These are phyloP conservation scores for Chrysolina americana DNA, from an alignment of 2,888 invertebrate species.

Conservation along the genomic window DNA sequence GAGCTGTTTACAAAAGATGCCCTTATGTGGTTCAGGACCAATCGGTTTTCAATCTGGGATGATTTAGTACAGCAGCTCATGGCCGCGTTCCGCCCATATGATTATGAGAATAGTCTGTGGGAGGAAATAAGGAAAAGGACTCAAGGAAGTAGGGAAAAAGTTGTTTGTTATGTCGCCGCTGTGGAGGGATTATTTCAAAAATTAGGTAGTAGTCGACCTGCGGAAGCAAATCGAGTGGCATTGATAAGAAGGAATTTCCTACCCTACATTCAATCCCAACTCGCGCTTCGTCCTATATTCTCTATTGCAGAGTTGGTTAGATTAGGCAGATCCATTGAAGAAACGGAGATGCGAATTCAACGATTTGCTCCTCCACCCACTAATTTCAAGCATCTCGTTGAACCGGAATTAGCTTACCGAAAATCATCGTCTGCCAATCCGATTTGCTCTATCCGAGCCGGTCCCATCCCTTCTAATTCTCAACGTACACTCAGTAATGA, in stretches of 20 bases:
- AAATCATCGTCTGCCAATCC: neutral
- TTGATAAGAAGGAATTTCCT: too few relatives aligned
- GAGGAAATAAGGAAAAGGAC: conserved; percentile 35
- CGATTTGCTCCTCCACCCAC: conserved; percentile 28
- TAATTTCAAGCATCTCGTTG: conserved; percentile 4
- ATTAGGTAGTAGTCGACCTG: neutral
- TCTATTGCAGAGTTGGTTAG: neutral
- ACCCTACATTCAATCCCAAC: conserved; percentile 21
- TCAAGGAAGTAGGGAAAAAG: conserved; percentile 29
- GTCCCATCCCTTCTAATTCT: neutral
- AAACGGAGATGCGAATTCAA: conserved; percentile 23
- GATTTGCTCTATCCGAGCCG: too few relatives aligned
- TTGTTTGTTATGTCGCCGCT: conserved; percentile 23
- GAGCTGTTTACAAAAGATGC: neutral
- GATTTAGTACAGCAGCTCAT: neutral
- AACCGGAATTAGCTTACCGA: conserved; percentile 6
- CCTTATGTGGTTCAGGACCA: too few relatives aligned
- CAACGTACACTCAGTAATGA: neutral
- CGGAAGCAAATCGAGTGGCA: conserved; percentile 3
- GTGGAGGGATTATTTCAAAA: conserved; percentile 36
- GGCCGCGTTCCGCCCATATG: conserved; percentile 21
- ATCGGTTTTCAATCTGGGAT: too few relatives aligned
- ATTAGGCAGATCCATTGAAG: conserved; percentile 29
- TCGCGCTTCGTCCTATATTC: neutral
- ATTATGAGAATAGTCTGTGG: conserved; percentile 33